Evolutionary conservation across 2,113 vertebrate species (phyloP).

Genomic region (Aythya baeri): DNA sequence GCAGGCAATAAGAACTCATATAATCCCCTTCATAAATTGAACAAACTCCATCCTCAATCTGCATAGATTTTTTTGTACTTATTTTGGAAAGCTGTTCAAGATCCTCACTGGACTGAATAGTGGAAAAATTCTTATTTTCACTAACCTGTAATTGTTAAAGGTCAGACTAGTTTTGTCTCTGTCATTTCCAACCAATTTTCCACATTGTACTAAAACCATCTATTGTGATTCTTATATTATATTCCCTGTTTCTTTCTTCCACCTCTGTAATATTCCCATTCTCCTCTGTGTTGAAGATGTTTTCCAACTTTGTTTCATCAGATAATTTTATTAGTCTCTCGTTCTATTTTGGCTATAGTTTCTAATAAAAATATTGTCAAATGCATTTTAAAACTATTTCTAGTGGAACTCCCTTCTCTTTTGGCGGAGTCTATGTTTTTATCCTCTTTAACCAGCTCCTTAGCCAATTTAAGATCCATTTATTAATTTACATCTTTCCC

Average conservation of each 20-base stretch:
- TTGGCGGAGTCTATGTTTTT: background rate
- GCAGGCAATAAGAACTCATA: background rate
- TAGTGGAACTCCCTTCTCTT: background rate
- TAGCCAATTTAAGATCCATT: background rate
- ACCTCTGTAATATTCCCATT: background rate
- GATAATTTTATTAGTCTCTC: background rate
- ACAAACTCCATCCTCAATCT: background rate
- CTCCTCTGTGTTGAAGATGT: background rate
- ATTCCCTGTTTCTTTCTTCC: background rate
- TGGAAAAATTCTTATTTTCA: background rate
- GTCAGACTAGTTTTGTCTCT: background rate
- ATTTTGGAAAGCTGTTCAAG: slow-evolving; percentile 6
- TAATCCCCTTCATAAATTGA: slow-evolving; percentile 16
- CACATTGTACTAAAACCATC: background rate
- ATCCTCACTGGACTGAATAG: background rate
- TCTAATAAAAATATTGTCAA: background rate
- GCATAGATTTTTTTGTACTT: background rate
- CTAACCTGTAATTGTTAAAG: background rate
- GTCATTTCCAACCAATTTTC: background rate
- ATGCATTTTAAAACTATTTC: background rate
- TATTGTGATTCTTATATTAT: background rate
- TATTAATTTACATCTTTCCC: background rate
- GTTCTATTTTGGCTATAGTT: background rate
- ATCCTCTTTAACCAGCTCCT: background rate
- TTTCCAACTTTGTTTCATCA: background rate